Base-by-base conservation (phyloP, 2,113 vertebrate genomes). In the Eulacestoma nigropectus region DNA sequence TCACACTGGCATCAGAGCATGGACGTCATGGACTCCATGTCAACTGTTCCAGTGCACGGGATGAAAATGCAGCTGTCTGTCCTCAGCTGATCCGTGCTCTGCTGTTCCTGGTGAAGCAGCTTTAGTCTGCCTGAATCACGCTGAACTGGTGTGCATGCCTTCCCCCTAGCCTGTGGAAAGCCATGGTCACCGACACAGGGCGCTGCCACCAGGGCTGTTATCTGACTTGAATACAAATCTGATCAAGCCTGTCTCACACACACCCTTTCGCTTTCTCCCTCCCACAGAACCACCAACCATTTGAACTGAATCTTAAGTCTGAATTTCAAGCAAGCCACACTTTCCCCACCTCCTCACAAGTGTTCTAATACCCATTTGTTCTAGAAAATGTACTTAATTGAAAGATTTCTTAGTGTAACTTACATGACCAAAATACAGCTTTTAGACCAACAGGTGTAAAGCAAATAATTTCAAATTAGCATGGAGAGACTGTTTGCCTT, bases 131-230 rank as follows among this genome's bases (percentile, higher is more conserved):
- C 16, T 13, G 37, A 55, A 14, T 57, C 2, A 1, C 0, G 0
- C 53, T 7, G 49, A 46, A 32, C 21, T 0, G 0, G 11, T 32
- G 56, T 4, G 1, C 9, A 0, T 13, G 44, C 70, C 53, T 47
- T 74, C 44, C n/a, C 33, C 0, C 5, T 0, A 39, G 18, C 30
- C 2, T 1, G 0, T 37, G 47, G 46, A 89, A 67, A 87, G 52
- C 68, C 4, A 0, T 4, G 41, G 8, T 7, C 57, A n/a, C 62
- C 17, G 30, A 19, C 69, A 63, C 33, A 23, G 22, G 50, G 52
- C 18, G 27, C 60, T 79, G 56, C 47, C 57, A 60, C 70, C 13
- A 6, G 32, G 39, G 11, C 72, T 47, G 50, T n/a, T 68, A 8
- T 20, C 75, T 50, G 53, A 76, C 76, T 46, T 73, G 62, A 67